A percentile compares a stretch with the other conserved stretches of the same genome.
phyloP scores from a whole-genome alignment of 2,888 invertebrate genomes.

The Polylopha cassiicola region DNA sequence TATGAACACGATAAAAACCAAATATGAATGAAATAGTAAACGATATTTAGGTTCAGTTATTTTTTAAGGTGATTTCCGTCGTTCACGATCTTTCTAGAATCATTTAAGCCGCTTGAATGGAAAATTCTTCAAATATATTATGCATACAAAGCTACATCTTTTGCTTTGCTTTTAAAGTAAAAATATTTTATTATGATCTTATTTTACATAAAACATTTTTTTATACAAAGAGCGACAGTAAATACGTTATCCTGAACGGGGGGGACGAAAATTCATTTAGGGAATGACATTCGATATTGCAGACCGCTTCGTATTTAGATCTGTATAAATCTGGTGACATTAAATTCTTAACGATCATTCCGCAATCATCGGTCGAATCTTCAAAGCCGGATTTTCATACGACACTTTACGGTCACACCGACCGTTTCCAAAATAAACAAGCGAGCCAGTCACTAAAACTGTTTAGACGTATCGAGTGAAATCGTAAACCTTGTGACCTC shows the following conservation, averaged over 20 bases:
- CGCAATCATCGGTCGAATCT: constrained; percentile 34
- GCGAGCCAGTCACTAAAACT: constrained; percentile 36
- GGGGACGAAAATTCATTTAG: constrained; percentile 25
- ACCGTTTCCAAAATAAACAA: constrained; percentile 55
- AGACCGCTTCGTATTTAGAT: constrained; percentile 36
- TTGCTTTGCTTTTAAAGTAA: too few species aligned
- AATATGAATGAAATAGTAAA: too few species aligned
- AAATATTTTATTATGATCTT: too few species aligned
- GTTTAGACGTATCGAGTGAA: constrained; percentile 55
- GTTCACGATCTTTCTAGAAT: too few species aligned
- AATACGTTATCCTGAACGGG: background rate
- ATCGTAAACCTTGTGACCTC: constrained; percentile 65
- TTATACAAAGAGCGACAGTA: too few species aligned
- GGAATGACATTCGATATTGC: constrained; percentile 40
- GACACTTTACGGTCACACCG: constrained; percentile 42
- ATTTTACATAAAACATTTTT: too few species aligned
- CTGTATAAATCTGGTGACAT: constrained; percentile 45
- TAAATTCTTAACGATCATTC: constrained; percentile 32
- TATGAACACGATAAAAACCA: too few species aligned
- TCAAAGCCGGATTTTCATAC: constrained; percentile 34
- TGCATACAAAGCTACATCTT: too few species aligned
- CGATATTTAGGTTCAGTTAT: too few species aligned
- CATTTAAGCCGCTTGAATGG: too few species aligned
- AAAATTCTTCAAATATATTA: too few species aligned
- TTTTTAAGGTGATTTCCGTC: too few species aligned